phyloP scores from a whole-genome alignment of 2,113 vertebrate genomes.

The Sminthopsis crassicaudata region DNA sequence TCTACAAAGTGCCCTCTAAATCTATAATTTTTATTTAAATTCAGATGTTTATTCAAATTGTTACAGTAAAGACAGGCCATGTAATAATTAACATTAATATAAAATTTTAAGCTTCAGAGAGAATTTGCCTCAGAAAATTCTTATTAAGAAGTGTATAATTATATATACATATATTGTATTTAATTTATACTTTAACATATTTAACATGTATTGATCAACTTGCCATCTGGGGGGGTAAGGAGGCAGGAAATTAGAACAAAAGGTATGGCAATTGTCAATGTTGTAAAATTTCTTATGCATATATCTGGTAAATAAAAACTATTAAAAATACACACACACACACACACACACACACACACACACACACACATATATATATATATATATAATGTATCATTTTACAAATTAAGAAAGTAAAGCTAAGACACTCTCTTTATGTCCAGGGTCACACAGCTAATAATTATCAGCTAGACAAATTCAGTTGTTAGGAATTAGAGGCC shows the following conservation, averaged over 20 bases:
- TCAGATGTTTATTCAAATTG: background rate
- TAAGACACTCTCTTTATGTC: background rate
- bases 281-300: too few relatives aligned
- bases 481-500: background rate
- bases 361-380: too few relatives aligned
- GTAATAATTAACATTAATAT: background rate
- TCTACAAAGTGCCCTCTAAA: background rate
- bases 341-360: too few relatives aligned
- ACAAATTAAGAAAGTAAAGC: background rate
- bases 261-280: too few relatives aligned
- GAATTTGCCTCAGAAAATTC: background rate
- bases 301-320: too few relatives aligned
- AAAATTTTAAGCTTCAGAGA: background rate
- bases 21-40: background rate
- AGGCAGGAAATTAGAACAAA: too few relatives aligned
- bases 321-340: too few relatives aligned
- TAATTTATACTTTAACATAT: too few relatives aligned
- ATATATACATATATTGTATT: too few relatives aligned
- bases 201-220: too few relatives aligned
- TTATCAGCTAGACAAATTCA: background rate
- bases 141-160: background rate
- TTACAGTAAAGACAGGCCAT: background rate
- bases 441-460: background rate
- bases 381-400: background rate
- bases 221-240: too few relatives aligned